phyloP scores from a whole-genome alignment of 2,113 vertebrate species.

The Petaurus breviceps region DNA sequence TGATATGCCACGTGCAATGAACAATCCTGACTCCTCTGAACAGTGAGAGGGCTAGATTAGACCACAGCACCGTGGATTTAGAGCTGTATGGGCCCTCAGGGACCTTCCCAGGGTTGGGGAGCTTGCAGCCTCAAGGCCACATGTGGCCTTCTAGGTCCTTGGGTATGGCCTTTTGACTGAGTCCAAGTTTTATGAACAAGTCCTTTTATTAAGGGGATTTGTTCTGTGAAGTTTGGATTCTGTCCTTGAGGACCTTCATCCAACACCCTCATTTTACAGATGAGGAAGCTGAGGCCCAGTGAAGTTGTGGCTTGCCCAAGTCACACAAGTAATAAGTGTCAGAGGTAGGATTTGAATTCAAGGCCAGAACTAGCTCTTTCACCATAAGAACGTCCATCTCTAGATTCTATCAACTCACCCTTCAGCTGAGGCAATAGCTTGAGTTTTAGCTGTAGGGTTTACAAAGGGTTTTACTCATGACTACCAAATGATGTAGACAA shows the following conservation, averaged over 20 bases:
- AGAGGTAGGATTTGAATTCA: neutral
- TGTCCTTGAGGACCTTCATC: neutral
- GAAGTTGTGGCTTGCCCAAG: neutral
- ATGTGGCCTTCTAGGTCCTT: too few relatives aligned
- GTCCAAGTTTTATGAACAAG: too few relatives aligned
- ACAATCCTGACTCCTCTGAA: neutral
- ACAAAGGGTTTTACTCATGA: neutral
- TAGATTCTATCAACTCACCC: neutral
- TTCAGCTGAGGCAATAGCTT: neutral
- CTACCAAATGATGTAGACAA: neutral
- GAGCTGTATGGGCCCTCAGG: neutral
- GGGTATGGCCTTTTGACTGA: too few relatives aligned
- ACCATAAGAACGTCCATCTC: neutral
- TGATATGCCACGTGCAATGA: neutral
- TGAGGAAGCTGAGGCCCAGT: neutral
- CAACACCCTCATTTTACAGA: neutral
- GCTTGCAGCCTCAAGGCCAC: too few relatives aligned
- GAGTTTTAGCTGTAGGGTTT: neutral
- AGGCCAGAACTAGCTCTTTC: neutral
- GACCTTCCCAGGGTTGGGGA: too few relatives aligned
- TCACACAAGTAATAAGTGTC: neutral
- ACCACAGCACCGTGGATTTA: neutral
- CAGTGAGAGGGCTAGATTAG: neutral
- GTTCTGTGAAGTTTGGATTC: too few relatives aligned
- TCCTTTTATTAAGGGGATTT: too few relatives aligned